Evolutionary conservation across 2,113 vertebrate genomes (phyloP).

Genomic region (Phainopepla nitens): DNA sequence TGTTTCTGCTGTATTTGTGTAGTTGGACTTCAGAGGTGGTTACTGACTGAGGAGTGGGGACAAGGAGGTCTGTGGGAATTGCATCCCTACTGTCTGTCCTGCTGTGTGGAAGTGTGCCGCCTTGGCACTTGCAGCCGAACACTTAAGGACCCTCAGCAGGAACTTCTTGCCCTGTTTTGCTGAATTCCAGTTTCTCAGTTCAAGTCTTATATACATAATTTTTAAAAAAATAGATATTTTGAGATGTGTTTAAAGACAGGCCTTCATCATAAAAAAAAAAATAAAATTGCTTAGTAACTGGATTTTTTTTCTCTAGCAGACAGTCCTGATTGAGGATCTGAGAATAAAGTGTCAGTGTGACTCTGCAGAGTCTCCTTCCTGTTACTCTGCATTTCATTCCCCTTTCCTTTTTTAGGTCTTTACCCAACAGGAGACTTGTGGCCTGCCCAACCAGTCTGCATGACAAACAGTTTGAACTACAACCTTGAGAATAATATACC

Average conservation of each 20-base stretch:
- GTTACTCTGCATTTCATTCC: background rate
- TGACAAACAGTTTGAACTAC: conserved; percentile 87
- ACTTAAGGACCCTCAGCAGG: background rate
- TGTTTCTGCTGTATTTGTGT: background rate
- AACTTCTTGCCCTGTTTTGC: background rate
- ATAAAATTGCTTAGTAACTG: background rate
- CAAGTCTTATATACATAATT: background rate
- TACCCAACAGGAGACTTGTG: conserved; percentile 84
- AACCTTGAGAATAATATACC: conserved; percentile 79
- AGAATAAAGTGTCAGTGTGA: background rate
- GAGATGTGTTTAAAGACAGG: background rate
- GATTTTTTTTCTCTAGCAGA: background rate
- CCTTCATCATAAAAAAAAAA: background rate
- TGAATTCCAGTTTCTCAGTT: background rate
- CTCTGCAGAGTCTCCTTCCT: background rate
- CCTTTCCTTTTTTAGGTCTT: conserved; percentile 60
- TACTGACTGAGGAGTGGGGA: background rate
- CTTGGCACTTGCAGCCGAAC: background rate
- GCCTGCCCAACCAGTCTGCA: conserved; percentile 82
- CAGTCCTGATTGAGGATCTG: background rate
- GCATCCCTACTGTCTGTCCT: background rate
- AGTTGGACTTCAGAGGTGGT: background rate
- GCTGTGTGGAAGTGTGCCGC: background rate
- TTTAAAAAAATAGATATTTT: background rate
- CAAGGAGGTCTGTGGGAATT: background rate